Base-by-base conservation (phyloP, 2,113 vertebrate genomes). In the Scytalopus superciliaris region DNA sequence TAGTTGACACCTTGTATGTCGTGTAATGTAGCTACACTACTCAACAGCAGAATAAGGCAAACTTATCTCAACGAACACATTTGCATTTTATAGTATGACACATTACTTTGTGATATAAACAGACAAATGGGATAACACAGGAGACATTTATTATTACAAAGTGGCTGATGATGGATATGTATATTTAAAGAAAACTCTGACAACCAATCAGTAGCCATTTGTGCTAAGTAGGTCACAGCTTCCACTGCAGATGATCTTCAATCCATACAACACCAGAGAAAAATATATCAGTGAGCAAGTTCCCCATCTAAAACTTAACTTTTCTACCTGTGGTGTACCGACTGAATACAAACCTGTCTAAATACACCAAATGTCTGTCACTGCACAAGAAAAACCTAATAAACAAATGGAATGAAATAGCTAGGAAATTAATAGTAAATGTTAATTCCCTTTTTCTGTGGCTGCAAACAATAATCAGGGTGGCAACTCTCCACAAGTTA, bases 61-160 rank as follows among this genome's bases (percentile, higher is more conserved):
- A 94, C 78, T 94, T 94, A 89, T 84, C 75, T 91, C 55, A 57
- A 28, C 30, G 50, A 95, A 77, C 55, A 89, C 82, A 82, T 80
- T 91, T 83, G 23, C 63, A 87, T 95, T 91, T 87, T 83, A 53
- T 37, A 83, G 37, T 80, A 57, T 47, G 78, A 83, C 84, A 95
- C 42, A 33, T 73, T 76, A 73, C 70, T 73, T 69, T 57, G 74
- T 59, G 67, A 95, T 91, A 86, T 40, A 90, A 95, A 91, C 81
- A 94, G 94, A 88, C 86, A 96, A 96, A 94, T 37, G 63, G 70
- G 55, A 67, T 77, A 96, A 86, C 78, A 80, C 25, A 75, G 21
- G 63, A 90, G 90, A 91, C 35, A 42, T 45, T 45, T 63, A 53
- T 85, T 90, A 88, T 70, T 74, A 93, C 89, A 85, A 94, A 85